These are phyloP conservation scores for Clanis bilineata DNA, from an alignment of 2,888 invertebrate genomes.

Conservation along the genomic window DNA sequence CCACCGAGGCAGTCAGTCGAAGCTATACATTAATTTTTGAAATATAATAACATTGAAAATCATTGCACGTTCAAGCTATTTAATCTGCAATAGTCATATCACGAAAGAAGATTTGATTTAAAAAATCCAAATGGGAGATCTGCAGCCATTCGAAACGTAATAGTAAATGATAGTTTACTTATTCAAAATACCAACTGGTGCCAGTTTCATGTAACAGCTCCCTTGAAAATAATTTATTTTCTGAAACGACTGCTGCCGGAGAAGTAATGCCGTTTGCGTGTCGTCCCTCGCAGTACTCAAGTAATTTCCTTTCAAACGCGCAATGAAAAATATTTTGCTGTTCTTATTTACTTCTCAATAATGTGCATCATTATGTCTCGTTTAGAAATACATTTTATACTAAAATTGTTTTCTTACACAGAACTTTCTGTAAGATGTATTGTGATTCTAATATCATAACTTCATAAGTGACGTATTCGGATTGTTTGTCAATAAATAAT, in stretches of 20 bases:
- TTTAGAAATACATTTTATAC: neutral
- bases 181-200: conserved; percentile 25
- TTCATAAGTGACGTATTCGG: no score
- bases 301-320: conserved; percentile 36
- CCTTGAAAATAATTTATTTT: conserved; percentile 47
- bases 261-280: conserved; percentile 40
- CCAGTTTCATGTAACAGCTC: conserved; percentile 41
- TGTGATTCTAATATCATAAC: no score
- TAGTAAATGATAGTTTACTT: conserved; percentile 20
- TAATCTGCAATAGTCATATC: neutral
- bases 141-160: conserved; percentile 2
- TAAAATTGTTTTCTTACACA: no score
- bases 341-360: conserved; percentile 25
- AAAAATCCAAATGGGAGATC: neutral
- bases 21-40: no score
- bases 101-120: neutral
- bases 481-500: no score
- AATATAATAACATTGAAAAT: no score
- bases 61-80: neutral
- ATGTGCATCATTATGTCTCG: conserved; percentile 24
- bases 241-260: conserved; percentile 35
- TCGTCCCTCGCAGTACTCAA: conserved; percentile 24
- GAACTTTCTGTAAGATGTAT: neutral
- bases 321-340: conserved; percentile 34
- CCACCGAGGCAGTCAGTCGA: no score